Percentiles rank a stretch among this genome's conserved stretches.
Evolutionary conservation across 2,888 invertebrate genomes (phyloP).

Genomic region (Teleogryllus oceanicus): DNA sequence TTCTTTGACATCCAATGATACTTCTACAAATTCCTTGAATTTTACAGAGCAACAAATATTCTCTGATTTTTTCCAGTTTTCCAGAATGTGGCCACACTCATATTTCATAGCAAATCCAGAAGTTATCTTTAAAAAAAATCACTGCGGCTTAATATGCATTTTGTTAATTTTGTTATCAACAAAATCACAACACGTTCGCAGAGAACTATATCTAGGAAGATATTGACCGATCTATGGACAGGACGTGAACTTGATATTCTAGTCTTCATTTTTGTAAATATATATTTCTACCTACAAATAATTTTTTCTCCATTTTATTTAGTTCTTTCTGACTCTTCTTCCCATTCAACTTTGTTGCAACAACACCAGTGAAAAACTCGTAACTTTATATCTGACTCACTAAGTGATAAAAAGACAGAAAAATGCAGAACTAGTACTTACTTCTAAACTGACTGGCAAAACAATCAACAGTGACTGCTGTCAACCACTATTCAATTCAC

Average conservation of each 20-base stretch:
- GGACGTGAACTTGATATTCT: neutral
- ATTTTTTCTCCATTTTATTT: neutral
- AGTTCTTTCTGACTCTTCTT: neutral
- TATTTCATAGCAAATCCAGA: neutral
- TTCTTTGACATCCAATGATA: too few relatives aligned
- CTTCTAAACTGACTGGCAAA: neutral
- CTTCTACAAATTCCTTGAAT: too few relatives aligned
- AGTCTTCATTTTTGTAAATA: conserved; percentile 1
- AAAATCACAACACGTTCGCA: neutral
- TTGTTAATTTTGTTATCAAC: neutral
- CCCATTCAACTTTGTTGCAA: neutral
- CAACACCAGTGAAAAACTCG: neutral
- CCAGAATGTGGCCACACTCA: neutral
- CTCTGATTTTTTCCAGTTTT: too few relatives aligned
- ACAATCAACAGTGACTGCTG: neutral
- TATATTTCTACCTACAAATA: neutral
- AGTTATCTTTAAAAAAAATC: neutral
- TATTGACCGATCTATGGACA: neutral
- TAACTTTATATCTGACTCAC: neutral
- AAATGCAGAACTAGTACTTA: neutral
- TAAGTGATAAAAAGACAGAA: conserved; percentile 9
- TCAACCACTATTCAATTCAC: neutral
- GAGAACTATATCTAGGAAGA: neutral
- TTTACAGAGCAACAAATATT: too few relatives aligned
- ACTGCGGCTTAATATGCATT: neutral